Evolutionary conservation across 2,113 vertebrate genomes (phyloP).

Genomic region (Datnioides undecimradiatus): DNA sequence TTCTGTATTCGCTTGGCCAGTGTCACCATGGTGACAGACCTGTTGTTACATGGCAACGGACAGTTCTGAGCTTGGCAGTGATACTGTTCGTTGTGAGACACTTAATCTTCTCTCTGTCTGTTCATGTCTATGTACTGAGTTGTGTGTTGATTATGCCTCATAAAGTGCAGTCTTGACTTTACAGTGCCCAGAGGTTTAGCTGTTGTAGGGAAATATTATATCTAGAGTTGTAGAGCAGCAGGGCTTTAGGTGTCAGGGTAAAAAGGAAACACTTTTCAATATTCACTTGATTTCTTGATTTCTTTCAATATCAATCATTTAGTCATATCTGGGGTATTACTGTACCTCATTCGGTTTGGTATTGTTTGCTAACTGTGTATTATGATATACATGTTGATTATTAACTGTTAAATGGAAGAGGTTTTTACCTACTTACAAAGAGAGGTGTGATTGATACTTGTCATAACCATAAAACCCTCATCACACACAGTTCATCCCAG

Average conservation of each 20-base stretch:
- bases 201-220: not conserved
- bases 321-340: not conserved
- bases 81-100: not conserved
- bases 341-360: not conserved
- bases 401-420: no score
- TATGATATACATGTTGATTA: no score
- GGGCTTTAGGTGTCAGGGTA: not conserved
- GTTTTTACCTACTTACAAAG: not conserved
- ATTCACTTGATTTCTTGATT: not conserved
- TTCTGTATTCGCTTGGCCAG: conserved; percentile 35
- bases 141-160: not conserved
- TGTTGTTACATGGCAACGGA: conserved; percentile 35
- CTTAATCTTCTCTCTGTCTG: not conserved
- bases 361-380: not conserved
- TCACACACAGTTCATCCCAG: not conserved
- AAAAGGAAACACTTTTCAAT: not conserved
- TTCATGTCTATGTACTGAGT: not conserved
- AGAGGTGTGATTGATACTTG: not conserved
- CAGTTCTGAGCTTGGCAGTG: conserved; percentile 1
- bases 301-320: not conserved
- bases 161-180: not conserved
- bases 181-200: not conserved
- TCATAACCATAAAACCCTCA: not conserved
- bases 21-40: conserved; percentile 67
- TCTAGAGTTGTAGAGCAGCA: not conserved